Percentiles rank a stretch among this genome's conserved stretches.
Evolutionary conservation across 1,140 invertebrate species (phyloP).

Genomic region (Drosophila pandora): DNA sequence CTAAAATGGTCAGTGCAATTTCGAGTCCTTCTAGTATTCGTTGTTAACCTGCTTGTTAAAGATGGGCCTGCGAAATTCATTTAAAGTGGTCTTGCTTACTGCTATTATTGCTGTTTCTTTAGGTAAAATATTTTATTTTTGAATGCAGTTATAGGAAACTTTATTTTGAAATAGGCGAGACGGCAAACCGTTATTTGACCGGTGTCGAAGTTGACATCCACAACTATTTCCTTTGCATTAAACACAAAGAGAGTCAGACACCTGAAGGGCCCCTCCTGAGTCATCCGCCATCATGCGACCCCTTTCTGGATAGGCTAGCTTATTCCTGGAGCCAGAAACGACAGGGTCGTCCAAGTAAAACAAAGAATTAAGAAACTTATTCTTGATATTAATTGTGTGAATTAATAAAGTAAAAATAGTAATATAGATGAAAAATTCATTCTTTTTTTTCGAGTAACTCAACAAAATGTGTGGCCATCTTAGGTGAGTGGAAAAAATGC

Average conservation of each 20-base stretch:
- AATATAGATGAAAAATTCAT: too few relatives aligned
- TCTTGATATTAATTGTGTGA: too few relatives aligned
- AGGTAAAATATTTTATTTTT: background rate
- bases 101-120: background rate
- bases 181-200: background rate
- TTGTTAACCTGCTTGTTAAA: background rate
- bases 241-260: background rate
- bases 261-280: background rate
- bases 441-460: too few relatives aligned
- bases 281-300: background rate
- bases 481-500: too few relatives aligned
- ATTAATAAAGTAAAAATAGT: too few relatives aligned
- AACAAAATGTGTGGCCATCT: too few relatives aligned
- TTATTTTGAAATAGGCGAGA: background rate
- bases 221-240: background rate
- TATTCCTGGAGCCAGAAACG: background rate
- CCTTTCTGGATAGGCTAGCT: background rate
- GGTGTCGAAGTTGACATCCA: background rate
- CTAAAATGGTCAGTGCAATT: background rate
- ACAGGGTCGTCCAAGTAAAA: too few relatives aligned
- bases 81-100: background rate
- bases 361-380: too few relatives aligned
- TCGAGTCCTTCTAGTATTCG: background rate
- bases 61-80: background rate
- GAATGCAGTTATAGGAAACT: background rate